These are phyloP conservation scores for Hestina assimilis DNA, from an alignment of 1,140 invertebrate genomes.

Conservation along the genomic window DNA sequence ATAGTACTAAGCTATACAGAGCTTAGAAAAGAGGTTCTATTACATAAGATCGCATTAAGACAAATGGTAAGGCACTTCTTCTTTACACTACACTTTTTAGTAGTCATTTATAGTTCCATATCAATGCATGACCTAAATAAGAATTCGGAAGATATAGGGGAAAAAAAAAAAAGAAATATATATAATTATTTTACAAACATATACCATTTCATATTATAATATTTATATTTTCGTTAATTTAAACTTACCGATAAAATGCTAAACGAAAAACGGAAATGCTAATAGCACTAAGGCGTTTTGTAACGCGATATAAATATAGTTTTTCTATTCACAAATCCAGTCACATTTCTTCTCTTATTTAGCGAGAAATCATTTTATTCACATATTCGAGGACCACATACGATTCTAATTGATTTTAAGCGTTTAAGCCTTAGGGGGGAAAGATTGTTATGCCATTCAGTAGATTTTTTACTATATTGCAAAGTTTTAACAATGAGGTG, in stretches of 20 bases:
- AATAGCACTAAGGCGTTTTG: neutral
- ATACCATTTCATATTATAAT: too few relatives aligned
- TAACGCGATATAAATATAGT: neutral
- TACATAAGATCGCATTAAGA: too few relatives aligned
- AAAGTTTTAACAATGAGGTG: conserved; percentile 36
- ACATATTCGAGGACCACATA: conserved; percentile 20
- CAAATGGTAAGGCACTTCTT: too few relatives aligned
- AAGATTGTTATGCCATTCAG: conserved; percentile 30
- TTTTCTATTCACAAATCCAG: neutral
- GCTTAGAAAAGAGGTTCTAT: too few relatives aligned
- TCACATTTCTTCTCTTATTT: conserved; percentile 20
- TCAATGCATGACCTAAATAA: too few relatives aligned
- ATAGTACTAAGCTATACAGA: too few relatives aligned
- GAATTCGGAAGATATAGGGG: too few relatives aligned
- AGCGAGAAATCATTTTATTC: conserved; percentile 14
- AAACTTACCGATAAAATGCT: neutral
- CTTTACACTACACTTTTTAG: too few relatives aligned
- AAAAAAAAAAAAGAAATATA: too few relatives aligned
- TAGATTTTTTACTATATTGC: conserved; percentile 24
- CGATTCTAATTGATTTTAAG: conserved; percentile 29
- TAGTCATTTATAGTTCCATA: too few relatives aligned
- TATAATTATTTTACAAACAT: too few relatives aligned
- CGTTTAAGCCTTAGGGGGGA: conserved; percentile 25
- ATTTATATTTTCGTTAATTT: too few relatives aligned
- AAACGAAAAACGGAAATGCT: neutral